phyloP scores from a whole-genome alignment of 2,888 invertebrate genomes.

The Dastarcus helophoroides region DNA sequence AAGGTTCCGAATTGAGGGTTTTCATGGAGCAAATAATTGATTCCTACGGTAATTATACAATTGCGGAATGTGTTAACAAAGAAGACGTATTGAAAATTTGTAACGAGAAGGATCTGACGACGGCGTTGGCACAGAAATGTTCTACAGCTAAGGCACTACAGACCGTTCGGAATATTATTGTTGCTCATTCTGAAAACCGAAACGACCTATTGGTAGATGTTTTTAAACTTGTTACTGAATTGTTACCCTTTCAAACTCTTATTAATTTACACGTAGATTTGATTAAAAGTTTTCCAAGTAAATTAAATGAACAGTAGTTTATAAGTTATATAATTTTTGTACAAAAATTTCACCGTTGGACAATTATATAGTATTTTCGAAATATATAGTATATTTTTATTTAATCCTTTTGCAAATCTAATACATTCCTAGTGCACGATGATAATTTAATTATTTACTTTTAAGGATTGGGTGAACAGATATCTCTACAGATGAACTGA shows the following conservation, averaged over 20 bases:
- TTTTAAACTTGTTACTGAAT: conserved; percentile 16
- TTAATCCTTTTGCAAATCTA: too few relatives aligned
- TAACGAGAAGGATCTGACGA: conserved; percentile 7
- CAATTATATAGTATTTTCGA: too few relatives aligned
- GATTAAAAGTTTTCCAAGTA: conserved; percentile 15
- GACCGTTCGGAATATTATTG: conserved; percentile 9
- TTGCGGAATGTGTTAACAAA: conserved; percentile 9
- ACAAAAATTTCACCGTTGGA: too few relatives aligned
- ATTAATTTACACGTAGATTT: conserved; percentile 16
- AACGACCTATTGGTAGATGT: conserved; percentile 16
- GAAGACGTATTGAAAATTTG: conserved; percentile 10
- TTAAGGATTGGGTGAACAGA: too few relatives aligned
- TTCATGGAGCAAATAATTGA: conserved; percentile 15
- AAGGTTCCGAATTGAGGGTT: conserved; percentile 10
- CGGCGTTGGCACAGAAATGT: conserved; percentile 9
- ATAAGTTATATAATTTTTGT: too few relatives aligned
- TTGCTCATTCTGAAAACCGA: conserved; percentile 10
- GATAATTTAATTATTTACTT: too few relatives aligned
- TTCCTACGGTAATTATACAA: conserved; percentile 9
- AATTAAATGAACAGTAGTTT: too few relatives aligned
- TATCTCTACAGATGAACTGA: too few relatives aligned
- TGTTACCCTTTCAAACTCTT: conserved; percentile 14
- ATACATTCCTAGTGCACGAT: too few relatives aligned
- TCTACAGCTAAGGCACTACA: conserved; percentile 10
- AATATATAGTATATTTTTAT: too few relatives aligned